phyloP scores from a whole-genome alignment of 2,888 invertebrate species.

The Teleogryllus oceanicus region DNA sequence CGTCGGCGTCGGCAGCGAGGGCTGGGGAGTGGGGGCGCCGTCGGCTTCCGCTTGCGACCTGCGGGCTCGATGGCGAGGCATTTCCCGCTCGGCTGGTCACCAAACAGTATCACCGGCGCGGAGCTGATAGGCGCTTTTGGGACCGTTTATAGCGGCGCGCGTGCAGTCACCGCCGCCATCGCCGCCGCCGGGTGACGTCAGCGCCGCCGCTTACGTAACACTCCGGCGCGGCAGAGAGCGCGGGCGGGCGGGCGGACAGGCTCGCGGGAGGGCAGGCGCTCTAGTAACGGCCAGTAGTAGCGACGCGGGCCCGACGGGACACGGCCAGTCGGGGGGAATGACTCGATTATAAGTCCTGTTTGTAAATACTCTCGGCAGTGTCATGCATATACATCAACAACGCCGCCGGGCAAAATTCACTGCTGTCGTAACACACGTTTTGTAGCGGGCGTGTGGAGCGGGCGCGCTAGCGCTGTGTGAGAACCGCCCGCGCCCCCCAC shows the following conservation, averaged over 20 bases:
- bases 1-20: slow-evolving; percentile 5
- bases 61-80: neutral
- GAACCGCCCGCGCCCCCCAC: neutral
- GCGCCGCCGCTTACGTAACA: neutral
- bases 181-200: neutral
- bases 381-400: slow-evolving; percentile 18
- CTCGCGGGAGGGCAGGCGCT: no score
- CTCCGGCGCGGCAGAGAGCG: no score
- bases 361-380: slow-evolving; percentile 9
- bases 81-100: neutral
- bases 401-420: slow-evolving; percentile 1
- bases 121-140: neutral
- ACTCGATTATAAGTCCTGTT: slow-evolving; percentile 18
- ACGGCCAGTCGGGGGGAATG: neutral
- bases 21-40: neutral
- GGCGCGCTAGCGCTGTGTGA: neutral
- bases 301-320: neutral
- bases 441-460: neutral
- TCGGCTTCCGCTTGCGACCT: neutral
- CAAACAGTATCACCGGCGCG: neutral
- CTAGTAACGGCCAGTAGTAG: neutral
- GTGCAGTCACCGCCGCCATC: neutral
- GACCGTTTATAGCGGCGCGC: neutral
- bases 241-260: no score
- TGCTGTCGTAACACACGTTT: slow-evolving; percentile 18